Percentiles rank a stretch among this genome's conserved stretches.
Conservation (phyloP, 2,888 invertebrate species). For the Mellilla xanthometata region DNA sequence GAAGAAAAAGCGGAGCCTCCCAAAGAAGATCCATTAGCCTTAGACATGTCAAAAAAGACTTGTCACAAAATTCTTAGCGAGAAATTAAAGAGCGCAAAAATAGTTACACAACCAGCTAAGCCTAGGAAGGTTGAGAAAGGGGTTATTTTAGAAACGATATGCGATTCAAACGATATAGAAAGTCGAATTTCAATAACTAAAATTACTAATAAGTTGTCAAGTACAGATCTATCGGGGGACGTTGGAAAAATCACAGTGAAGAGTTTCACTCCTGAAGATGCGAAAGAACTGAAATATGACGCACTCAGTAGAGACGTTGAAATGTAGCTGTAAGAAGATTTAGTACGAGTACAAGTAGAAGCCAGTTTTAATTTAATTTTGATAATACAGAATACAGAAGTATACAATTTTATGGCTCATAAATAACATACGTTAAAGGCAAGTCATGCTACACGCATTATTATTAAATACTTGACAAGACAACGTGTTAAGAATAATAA, state of each 20-base stretch:
- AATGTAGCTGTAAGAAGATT: slow-evolving; percentile 55
- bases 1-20: slow-evolving; percentile 46
- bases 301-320: slow-evolving; percentile 66
- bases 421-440: too few relatives aligned
- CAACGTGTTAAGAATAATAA: too few relatives aligned
- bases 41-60: slow-evolving; percentile 73
- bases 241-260: slow-evolving; percentile 59
- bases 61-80: slow-evolving; percentile 69
- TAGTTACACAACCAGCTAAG: slow-evolving; percentile 49
- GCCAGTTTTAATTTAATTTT: too few relatives aligned
- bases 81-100: slow-evolving; percentile 62
- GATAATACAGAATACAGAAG: too few relatives aligned
- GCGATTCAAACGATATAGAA: slow-evolving; percentile 72
- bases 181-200: slow-evolving; percentile 79
- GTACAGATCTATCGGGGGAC: slow-evolving; percentile 57
- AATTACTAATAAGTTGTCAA: slow-evolving; percentile 73
- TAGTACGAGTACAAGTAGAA: too few relatives aligned
- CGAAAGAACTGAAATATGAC: slow-evolving; percentile 67
- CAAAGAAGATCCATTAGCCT: slow-evolving; percentile 64
- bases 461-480: too few relatives aligned
- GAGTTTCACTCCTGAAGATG: slow-evolving; percentile 70
- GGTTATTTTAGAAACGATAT: slow-evolving; percentile 61
- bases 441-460: too few relatives aligned
- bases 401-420: too few relatives aligned
- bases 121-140: slow-evolving; percentile 68